Percentiles rank a stretch among this genome's conserved stretches.
phyloP scores from a whole-genome alignment of 2,888 invertebrate species.

The Oxytorus armatus region DNA sequence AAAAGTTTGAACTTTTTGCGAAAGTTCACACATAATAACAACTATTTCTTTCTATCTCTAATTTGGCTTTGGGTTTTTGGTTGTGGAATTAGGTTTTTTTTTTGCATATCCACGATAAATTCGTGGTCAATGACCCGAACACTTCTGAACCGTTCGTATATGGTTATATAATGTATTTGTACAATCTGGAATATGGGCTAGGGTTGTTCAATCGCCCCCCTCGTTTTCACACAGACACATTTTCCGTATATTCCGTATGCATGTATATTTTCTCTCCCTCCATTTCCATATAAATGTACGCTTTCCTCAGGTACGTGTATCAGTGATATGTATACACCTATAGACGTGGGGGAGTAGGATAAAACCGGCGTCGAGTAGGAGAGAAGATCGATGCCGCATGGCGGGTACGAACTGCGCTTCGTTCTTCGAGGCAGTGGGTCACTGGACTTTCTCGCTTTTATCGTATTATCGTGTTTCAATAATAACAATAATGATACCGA shows the following conservation, averaged over 20 bases:
- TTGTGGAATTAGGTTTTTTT: too few species aligned
- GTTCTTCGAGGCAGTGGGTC: slow-evolving; percentile 64
- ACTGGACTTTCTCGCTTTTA: slow-evolving; percentile 62
- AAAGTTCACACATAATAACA: neutral
- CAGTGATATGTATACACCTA: neutral
- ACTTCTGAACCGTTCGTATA: neutral
- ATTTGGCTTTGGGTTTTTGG: neutral
- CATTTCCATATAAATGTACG: neutral
- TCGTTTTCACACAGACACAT: neutral
- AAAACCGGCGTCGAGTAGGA: slow-evolving; percentile 56
- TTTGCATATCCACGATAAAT: too few species aligned
- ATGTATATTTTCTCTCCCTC: slow-evolving; percentile 1
- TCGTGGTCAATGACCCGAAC: neutral
- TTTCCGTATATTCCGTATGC: neutral
- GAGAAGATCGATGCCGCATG: slow-evolving; percentile 63
- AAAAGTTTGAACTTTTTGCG: neutral
- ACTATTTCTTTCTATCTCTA: too few species aligned
- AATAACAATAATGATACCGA: neutral
- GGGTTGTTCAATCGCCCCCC: neutral
- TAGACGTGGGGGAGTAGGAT: slow-evolving; percentile 42
- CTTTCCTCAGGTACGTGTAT: slow-evolving; percentile 4
- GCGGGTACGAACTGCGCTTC: slow-evolving; percentile 50
- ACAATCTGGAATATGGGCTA: neutral
- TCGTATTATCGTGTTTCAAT: slow-evolving; percentile 24
- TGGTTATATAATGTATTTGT: neutral